A percentile compares a stretch with the other conserved stretches of the same genome.
phyloP scores from a whole-genome alignment of 2,113 vertebrate species.

The Microtus montanus region DNA sequence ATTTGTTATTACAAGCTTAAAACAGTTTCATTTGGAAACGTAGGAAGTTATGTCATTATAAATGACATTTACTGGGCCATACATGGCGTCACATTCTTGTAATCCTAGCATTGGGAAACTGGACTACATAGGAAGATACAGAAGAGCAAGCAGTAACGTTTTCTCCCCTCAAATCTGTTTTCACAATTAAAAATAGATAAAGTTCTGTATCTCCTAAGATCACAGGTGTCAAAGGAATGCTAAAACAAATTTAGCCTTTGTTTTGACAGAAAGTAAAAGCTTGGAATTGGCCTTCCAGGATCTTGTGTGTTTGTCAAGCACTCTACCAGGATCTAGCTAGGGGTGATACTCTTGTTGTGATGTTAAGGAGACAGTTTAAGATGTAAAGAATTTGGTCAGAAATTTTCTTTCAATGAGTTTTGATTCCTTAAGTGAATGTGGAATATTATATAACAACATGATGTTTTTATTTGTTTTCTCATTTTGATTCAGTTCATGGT shows the following conservation, averaged over 20 bases:
- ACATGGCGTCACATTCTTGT: background rate
- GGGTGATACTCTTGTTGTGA: background rate
- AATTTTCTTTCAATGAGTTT: slow-evolving; percentile 1
- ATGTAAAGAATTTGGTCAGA: background rate
- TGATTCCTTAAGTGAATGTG: background rate
- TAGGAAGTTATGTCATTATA: background rate
- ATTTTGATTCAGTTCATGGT: slow-evolving; percentile 41
- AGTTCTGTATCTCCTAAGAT: slow-evolving; percentile 21
- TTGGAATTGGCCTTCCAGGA: background rate
- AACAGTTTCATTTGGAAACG: slow-evolving; percentile 35
- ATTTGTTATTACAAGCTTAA: slow-evolving; percentile 37
- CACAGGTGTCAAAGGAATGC: slow-evolving; percentile 15
- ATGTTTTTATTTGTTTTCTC: slow-evolving; percentile 33
- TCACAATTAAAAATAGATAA: background rate
- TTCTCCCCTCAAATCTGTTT: background rate
- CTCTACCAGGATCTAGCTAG: background rate
- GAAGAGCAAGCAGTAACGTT: too few species aligned
- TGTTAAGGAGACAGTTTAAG: background rate
- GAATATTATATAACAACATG: slow-evolving; percentile 3
- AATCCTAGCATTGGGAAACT: background rate
- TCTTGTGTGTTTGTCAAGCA: background rate
- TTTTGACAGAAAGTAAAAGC: slow-evolving; percentile 31
- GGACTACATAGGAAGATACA: background rate
- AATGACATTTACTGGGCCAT: background rate
- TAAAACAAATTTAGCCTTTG: background rate